These are phyloP conservation scores for Callopanchax toddi DNA, from an alignment of 2,113 vertebrate genomes.

Conservation along the genomic window DNA sequence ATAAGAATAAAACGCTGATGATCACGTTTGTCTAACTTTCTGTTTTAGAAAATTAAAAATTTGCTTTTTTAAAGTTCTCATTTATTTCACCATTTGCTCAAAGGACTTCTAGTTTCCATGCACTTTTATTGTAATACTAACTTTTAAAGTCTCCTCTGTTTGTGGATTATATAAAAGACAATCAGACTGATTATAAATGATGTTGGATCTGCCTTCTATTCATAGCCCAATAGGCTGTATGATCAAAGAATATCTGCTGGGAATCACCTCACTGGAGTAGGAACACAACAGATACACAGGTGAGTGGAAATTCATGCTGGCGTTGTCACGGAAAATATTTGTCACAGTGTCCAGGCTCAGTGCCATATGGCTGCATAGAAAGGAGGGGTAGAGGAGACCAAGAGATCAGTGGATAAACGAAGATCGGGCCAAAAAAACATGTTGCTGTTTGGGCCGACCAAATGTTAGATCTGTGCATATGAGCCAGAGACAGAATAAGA, in stretches of 20 bases:
- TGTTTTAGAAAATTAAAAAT: slow-evolving; percentile 1
- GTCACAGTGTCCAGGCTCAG: slow-evolving; percentile 62
- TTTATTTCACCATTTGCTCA: no score
- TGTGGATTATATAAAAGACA: neutral
- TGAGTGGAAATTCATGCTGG: slow-evolving; percentile 67
- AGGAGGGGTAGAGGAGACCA: slow-evolving; percentile 41
- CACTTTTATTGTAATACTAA: neutral
- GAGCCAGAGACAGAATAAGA: slow-evolving; percentile 53
- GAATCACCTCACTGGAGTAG: slow-evolving; percentile 41
- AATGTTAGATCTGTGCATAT: slow-evolving; percentile 66
- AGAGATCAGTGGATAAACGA: slow-evolving; percentile 48
- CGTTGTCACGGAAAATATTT: slow-evolving; percentile 73
- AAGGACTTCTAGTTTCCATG: no score
- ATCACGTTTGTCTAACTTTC: neutral
- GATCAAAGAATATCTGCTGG: slow-evolving; percentile 44
- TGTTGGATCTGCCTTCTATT: slow-evolving; percentile 10
- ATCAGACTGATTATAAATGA: slow-evolving; percentile 20
- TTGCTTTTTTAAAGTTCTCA: no score
- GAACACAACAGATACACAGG: slow-evolving; percentile 30
- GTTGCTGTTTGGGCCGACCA: slow-evolving; percentile 68
- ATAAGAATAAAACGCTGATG: no score
- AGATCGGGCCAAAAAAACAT: slow-evolving; percentile 57
- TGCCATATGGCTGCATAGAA: slow-evolving; percentile 74
- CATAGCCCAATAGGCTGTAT: slow-evolving; percentile 36
- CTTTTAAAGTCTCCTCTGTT: neutral